Evolutionary conservation across 2,797 vertebrate genomes (phyloP).

Genomic region (Lacerta viridis): DNA sequence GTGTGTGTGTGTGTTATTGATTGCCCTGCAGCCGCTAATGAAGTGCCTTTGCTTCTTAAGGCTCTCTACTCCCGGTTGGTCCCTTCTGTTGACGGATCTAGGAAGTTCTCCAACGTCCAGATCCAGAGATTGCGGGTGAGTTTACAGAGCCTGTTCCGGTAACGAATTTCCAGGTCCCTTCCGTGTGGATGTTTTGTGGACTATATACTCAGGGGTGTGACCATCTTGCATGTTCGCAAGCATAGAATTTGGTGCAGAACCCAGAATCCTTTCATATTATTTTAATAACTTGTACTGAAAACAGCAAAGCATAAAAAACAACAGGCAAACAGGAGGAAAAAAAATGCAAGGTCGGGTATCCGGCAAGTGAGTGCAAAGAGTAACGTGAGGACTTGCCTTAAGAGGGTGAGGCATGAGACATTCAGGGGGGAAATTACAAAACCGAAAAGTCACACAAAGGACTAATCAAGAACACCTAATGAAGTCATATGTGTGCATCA

Average conservation of each 20-base stretch:
- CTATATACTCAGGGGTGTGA: slow-evolving; percentile 14
- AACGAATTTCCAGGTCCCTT: background rate
- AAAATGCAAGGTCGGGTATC: no score
- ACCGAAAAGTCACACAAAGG: no score
- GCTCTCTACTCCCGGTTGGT: slow-evolving; percentile 95
- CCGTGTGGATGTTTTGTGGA: slow-evolving; percentile 4
- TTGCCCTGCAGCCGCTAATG: slow-evolving; percentile 27
- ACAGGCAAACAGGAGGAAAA: no score
- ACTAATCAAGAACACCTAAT: no score
- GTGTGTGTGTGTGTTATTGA: background rate
- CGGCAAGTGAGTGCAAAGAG: no score
- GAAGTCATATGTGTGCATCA: no score
- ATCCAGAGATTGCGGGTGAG: slow-evolving; percentile 90
- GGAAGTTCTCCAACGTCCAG: slow-evolving; percentile 93
- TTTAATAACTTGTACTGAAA: no score
- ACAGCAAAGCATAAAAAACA: no score
- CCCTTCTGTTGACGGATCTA: slow-evolving; percentile 86
- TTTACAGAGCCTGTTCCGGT: background rate
- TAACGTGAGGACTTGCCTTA: no score
- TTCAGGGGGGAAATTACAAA: no score
- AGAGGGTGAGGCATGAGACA: no score
- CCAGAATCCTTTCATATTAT: no score
- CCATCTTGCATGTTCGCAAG: background rate
- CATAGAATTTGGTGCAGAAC: background rate
- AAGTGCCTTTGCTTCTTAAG: slow-evolving; percentile 76